A percentile compares a stretch with the other conserved stretches of the same genome.
phyloP scores from a whole-genome alignment of 30 jellyfish, hydroid and myxozoan species.

The Cassiopea xamachana region DNA sequence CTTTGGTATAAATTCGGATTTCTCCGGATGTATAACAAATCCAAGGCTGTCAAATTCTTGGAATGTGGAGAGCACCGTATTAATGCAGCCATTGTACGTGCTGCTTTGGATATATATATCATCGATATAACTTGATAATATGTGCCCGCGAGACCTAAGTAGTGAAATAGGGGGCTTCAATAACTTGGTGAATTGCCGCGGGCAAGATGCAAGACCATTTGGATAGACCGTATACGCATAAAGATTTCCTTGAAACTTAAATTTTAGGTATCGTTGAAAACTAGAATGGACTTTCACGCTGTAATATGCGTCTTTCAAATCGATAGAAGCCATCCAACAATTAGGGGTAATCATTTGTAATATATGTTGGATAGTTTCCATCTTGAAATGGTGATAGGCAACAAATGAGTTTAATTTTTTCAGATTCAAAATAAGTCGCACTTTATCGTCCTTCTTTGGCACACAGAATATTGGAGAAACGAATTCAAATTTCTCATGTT shows the following conservation, averaged over 20 bases:
- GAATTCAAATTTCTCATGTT: background rate
- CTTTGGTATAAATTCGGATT: slow-evolving; percentile 45
- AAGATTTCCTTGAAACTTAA: background rate
- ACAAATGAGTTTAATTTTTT: slow-evolving; percentile 30
- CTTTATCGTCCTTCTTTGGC: slow-evolving; percentile 45
- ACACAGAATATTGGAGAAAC: slow-evolving; percentile 59
- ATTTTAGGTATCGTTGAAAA: slow-evolving; percentile 47
- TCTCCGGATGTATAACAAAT: slow-evolving; percentile 51
- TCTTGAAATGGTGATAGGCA: slow-evolving; percentile 57
- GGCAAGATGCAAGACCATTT: slow-evolving; percentile 59
- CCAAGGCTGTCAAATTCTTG: slow-evolving; percentile 39
- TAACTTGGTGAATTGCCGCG: slow-evolving; percentile 60
- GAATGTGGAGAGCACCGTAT: slow-evolving; percentile 12
- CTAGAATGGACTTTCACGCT: slow-evolving; percentile 36
- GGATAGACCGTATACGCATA: slow-evolving; percentile 37
- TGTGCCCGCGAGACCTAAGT: slow-evolving; percentile 23
- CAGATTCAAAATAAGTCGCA: slow-evolving; percentile 44
- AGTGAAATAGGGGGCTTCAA: slow-evolving; percentile 41
- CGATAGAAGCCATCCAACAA: slow-evolving; percentile 71
- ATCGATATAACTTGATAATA: slow-evolving; percentile 50
- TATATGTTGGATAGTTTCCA: slow-evolving; percentile 41
- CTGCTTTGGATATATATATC: slow-evolving; percentile 17
- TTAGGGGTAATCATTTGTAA: slow-evolving; percentile 22
- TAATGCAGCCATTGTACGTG: slow-evolving; percentile 14
- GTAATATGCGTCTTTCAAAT: slow-evolving; percentile 66